These are phyloP conservation scores for Oreonectes daqikongensis DNA, from an alignment of 2,797 vertebrate species.

Conservation along the genomic window DNA sequence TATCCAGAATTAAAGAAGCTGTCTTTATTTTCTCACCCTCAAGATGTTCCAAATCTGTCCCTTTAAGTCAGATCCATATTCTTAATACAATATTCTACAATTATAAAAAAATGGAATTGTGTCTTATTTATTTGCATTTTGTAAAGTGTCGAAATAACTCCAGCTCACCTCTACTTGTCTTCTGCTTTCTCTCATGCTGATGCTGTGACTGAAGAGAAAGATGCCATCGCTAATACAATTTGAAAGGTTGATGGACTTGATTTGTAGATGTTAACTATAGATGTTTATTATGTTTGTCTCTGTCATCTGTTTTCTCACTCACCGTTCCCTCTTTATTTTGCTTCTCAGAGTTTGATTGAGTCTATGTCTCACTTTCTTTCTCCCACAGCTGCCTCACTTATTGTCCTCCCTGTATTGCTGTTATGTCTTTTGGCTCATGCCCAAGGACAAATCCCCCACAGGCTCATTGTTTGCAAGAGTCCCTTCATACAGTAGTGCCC, in stretches of 20 bases:
- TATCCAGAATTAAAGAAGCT: no score
- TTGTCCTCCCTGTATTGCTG: constrained; percentile 27
- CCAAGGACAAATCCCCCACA: constrained; percentile 49
- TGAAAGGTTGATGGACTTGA: constrained; percentile 8
- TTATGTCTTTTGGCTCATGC: constrained; percentile 50
- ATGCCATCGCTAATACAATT: neutral
- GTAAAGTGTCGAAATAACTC: neutral
- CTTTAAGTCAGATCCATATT: neutral
- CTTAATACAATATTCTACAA: no score
- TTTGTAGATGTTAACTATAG: neutral
- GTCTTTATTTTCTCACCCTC: no score
- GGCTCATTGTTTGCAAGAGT: constrained; percentile 37
- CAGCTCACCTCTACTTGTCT: neutral
- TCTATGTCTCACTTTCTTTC: constrained; percentile 55
- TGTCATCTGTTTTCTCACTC: neutral
- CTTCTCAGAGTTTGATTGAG: constrained; percentile 55
- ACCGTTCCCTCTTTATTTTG: constrained; percentile 47
- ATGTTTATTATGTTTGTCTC: constrained; percentile 16
- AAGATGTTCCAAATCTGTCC: no score
- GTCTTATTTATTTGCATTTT: neutral
- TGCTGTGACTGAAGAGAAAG: neutral
- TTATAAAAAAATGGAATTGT: neutral
- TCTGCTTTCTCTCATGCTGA: neutral
- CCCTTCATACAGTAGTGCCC: neutral
- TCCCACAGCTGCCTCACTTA: constrained; percentile 39